Evolutionary conservation across 2,888 invertebrate species (phyloP), one percentile per base, ranked within the genome.

Genomic region (Cylindroiulus punctatus): DNA sequence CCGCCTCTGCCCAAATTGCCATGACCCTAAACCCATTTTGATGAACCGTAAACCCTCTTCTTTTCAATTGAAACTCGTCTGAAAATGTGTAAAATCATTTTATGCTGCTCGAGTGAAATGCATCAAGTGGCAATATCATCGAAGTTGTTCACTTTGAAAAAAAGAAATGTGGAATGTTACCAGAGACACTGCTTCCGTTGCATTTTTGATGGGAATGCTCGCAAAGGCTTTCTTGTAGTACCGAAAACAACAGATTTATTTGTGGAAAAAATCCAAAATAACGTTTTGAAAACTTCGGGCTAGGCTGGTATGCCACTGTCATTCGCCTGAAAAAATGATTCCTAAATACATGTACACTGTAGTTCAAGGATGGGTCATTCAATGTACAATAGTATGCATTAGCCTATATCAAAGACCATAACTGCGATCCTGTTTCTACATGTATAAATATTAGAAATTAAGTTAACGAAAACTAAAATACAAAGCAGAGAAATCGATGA

Each of bases 11-110:
- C 76, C 76, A 76, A 76, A 76, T 76, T 76, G 30, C 76, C 17
- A 76, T 8, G 76, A 76, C 76, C 76, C 76, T 76, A 76, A 76
- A 76, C 26, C 76, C 76, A 32, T 12, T 76, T 76, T 76, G 76
- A 76, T 76, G 76, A 76, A 76, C 76, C 3, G 30, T 76, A 76
- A 76, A 32, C 30, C 76, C 76, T 12, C 30, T 76, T 30, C 76
- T 30, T 76, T 76, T 76, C 76, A 76, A 76, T 76, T 76, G 76
- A 76, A 76, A 76, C 14, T 14, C 76, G 3, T 4, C 30, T 30
- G 14, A 30, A 76, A 76, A 76, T 76, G 76, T 76, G 30, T 30
- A 76, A 76, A 76, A 65, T 65, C 26, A 30, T 76, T 76, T 76
- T 76, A 10, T 76, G 32, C 76, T 76, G 14, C 32, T 76, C 10